Evolutionary conservation across 2,113 vertebrate species (phyloP).

Genomic region (Caloenas nicobarica): DNA sequence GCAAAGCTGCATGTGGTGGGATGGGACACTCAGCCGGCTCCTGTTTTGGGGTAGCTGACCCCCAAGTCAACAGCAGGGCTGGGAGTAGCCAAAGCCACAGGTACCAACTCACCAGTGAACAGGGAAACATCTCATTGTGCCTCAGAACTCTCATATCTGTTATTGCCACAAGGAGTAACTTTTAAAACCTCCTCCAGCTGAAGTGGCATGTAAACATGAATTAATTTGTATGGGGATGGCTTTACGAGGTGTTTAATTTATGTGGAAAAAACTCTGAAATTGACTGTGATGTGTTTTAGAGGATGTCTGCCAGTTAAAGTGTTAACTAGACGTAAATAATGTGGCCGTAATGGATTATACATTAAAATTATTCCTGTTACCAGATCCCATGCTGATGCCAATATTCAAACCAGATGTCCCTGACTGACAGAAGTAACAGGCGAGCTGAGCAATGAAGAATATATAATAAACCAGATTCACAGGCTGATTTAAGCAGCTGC

Average conservation of each 20-base stretch:
- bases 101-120: rapidly evolving
- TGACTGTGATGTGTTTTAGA: not conserved
- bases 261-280: not conserved
- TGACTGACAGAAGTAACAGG: not conserved
- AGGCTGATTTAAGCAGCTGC: not conserved
- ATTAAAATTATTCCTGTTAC: not conserved
- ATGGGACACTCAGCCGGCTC: rapidly evolving
- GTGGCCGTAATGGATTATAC: not conserved
- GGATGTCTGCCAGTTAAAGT: not conserved
- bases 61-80: not conserved
- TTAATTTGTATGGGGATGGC: not conserved
- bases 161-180: not conserved
- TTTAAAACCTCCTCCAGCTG: slow-evolving; percentile 12
- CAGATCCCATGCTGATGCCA: not conserved
- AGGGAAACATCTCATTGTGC: not conserved
- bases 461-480: not conserved
- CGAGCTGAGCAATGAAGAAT: not conserved
- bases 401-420: not conserved
- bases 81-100: not conserved
- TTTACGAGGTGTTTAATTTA: slow-evolving; percentile 29
- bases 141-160: not conserved
- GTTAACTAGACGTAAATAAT: not conserved
- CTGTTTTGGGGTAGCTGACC: not conserved
- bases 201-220: not conserved
- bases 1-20: rapidly evolving